These are phyloP conservation scores for Oxyruncus cristatus DNA, from an alignment of 2,113 vertebrate genomes.

Conservation along the genomic window DNA sequence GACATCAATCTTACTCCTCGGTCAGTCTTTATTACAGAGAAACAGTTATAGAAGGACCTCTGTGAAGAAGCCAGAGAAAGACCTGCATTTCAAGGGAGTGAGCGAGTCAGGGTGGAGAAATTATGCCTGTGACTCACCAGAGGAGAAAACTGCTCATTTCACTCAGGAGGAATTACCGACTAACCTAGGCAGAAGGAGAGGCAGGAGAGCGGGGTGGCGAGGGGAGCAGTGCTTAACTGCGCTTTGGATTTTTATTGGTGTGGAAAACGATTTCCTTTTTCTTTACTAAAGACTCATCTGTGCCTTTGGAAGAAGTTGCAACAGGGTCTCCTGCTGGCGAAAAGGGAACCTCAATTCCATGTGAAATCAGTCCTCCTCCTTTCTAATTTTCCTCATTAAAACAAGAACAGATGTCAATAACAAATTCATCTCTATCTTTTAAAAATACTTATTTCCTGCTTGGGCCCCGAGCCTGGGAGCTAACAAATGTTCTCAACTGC, in stretches of 20 bases:
- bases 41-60: conserved; percentile 41
- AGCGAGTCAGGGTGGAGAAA: background rate
- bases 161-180: background rate
- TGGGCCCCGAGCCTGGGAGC: background rate
- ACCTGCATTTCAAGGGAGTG: conserved; percentile 19
- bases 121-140: background rate
- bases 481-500: background rate
- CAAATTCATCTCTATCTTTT: background rate
- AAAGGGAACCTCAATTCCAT: background rate
- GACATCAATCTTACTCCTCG: conserved; percentile 11
- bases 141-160: background rate
- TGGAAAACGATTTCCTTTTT: background rate
- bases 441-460: conserved; percentile 11
- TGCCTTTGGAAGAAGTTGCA: background rate
- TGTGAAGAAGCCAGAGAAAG: background rate
- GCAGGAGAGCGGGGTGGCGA: background rate
- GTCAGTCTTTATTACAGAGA: conserved; percentile 34
- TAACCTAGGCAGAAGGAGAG: background rate
- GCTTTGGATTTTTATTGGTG: background rate
- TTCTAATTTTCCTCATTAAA: conserved; percentile 34
- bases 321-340: background rate
- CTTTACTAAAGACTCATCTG: background rate
- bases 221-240: background rate
- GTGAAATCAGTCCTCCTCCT: background rate
- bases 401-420: conserved; percentile 8